Conservation (phyloP, 2,888 invertebrate species). For the Synergus gifuensis region DNA sequence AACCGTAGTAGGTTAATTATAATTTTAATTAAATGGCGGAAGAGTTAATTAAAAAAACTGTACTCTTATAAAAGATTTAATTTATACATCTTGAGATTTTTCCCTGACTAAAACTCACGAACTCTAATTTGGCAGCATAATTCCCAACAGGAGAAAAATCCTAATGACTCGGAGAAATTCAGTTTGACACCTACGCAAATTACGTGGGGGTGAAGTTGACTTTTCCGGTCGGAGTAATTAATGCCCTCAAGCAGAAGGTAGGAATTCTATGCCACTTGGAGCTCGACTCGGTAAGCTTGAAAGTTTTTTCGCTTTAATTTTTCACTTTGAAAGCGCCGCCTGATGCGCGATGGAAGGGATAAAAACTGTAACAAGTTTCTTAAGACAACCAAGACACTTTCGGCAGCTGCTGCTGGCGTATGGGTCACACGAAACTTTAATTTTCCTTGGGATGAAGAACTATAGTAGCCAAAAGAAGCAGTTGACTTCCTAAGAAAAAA, state of each 20-base stretch:
- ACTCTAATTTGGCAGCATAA: conserved; percentile 17
- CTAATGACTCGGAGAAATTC: conserved; percentile 23
- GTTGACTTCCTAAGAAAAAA: conserved; percentile 11
- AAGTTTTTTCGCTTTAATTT: conserved; percentile 35
- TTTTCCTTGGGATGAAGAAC: conserved; percentile 10
- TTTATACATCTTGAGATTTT: neutral
- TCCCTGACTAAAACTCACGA: neutral
- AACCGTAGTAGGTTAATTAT: neutral
- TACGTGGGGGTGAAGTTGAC: conserved; percentile 19
- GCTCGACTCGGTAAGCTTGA: conserved; percentile 8
- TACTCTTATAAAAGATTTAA: neutral
- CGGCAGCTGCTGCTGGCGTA: conserved; percentile 9
- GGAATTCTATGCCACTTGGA: neutral
- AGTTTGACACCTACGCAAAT: conserved; percentile 27
- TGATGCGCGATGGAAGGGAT: neutral
- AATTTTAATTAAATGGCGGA: neutral
- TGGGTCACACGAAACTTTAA: conserved; percentile 29
- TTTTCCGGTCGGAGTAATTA: conserved; percentile 22
- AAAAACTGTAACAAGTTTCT: conserved; percentile 30
- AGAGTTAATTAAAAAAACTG: neutral
- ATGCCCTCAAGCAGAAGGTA: conserved; percentile 20
- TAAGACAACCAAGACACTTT: conserved; percentile 28
- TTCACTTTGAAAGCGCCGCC: conserved; percentile 23
- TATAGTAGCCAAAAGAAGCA: neutral
- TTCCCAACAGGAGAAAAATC: neutral